Percentiles rank a stretch among this genome's conserved stretches.
These are phyloP conservation scores for Pollenia angustigena DNA, from an alignment of 2,888 invertebrate species.

Conservation along the genomic window DNA sequence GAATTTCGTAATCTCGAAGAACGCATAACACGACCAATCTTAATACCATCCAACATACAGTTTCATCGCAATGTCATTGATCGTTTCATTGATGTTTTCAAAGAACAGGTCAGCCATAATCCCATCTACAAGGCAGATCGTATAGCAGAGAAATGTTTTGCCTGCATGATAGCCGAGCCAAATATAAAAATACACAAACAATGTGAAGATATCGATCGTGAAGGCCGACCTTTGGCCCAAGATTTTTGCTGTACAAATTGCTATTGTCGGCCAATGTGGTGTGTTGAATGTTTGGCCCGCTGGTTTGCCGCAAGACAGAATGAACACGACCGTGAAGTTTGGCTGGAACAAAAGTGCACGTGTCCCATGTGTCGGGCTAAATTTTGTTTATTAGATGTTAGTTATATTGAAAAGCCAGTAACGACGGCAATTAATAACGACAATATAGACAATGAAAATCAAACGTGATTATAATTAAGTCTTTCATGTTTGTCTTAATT, in stretches of 20 bases:
- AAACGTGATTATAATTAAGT: slow-evolving; percentile 50
- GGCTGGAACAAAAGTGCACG: slow-evolving; percentile 92
- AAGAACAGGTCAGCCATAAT: slow-evolving; percentile 89
- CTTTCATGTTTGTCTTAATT: slow-evolving; percentile 6
- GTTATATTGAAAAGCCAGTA: slow-evolving; percentile 81
- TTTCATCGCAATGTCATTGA: slow-evolving; percentile 92
- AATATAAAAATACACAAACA: slow-evolving; percentile 91
- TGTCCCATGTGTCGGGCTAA: slow-evolving; percentile 94
- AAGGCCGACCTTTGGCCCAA: slow-evolving; percentile 81
- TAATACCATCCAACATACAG: slow-evolving; percentile 88
- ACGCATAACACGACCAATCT: slow-evolving; percentile 88
- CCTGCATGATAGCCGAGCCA: slow-evolving; percentile 92
- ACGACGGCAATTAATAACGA: slow-evolving; percentile 18
- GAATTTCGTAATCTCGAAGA: slow-evolving; percentile 92
- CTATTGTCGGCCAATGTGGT: slow-evolving; percentile 95
- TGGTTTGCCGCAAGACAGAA: slow-evolving; percentile 95
- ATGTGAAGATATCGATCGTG: slow-evolving; percentile 86
- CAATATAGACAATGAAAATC: slow-evolving; percentile 44
- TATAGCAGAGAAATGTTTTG: slow-evolving; percentile 93
- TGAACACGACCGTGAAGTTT: slow-evolving; percentile 88
- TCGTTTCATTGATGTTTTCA: slow-evolving; percentile 93
- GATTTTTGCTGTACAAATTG: slow-evolving; percentile 85
- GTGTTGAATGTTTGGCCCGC: slow-evolving; percentile 91
- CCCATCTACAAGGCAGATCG: slow-evolving; percentile 87
- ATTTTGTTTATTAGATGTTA: slow-evolving; percentile 94